Evolutionary conservation across 2,113 vertebrate genomes (phyloP), one percentile per base, ranked within the genome.

Genomic region (Tetrao urogallus): DNA sequence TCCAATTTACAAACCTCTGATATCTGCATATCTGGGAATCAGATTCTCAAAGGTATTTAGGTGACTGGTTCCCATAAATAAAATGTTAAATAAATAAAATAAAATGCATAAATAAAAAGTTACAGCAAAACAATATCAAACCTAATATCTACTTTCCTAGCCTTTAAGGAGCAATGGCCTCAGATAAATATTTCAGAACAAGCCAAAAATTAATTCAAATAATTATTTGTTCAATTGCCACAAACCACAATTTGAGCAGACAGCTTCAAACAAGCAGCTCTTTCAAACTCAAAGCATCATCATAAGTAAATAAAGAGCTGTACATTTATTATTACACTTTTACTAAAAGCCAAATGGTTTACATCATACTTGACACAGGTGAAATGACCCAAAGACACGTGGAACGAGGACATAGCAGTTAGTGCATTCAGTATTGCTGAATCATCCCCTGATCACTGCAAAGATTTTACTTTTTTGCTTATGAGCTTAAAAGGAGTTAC

Each of bases 1-100:
- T 71, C 48, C 22, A 42, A 64, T 89, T 82, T 58, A 88, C n/a
- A 92, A 78, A 88, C 34, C 4, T 71, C 40, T 54, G 71, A 40
- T 36, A 70, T 8, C 34, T 48, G 22, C 16, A n/a, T 30, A 54
- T 70, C 42, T n/a, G 80, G 69, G 54, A 38, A 75, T 65, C 30
- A 56, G 16, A 13, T 47, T 88, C 56, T 73, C 77, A 73, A 74
- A 83, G 40, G 30, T 22, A 43, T 48, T 79, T 2, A 71, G 74
- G 13, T 34, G 57, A 28, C 20, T 36, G 2, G 2, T 36, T 60
- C 21, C 48, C 12, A 27, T 66, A 36, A 42, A 42, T 42, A 42
- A 42, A 42, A 42, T 42, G 42, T 42, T 42, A 12, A 61, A 34
- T 60, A 66, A 57, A 86, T 5, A 74, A n/a, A n/a, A 36, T 66